A percentile compares a stretch with the other conserved stretches of the same genome.
Conservation (phyloP, 2,797 vertebrate genomes). For the Poeciliopsis paucimaculata region DNA sequence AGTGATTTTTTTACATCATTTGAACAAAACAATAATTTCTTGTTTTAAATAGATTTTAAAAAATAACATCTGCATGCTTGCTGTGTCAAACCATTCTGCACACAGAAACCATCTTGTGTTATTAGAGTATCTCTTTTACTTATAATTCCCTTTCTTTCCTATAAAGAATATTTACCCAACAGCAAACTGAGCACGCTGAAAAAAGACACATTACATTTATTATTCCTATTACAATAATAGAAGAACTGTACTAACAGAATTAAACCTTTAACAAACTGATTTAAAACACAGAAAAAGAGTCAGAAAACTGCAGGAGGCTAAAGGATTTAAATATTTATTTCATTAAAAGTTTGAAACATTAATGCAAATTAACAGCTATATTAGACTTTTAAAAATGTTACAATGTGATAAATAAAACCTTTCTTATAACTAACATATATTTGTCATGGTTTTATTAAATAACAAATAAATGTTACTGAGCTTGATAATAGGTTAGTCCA, state of each 20-base stretch:
- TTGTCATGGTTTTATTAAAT: constrained; percentile 37
- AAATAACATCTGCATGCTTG: background rate
- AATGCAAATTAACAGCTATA: constrained; percentile 75
- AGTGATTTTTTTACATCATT: background rate
- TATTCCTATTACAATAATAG: no score
- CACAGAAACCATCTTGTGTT: background rate
- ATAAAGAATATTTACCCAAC: background rate
- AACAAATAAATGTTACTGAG: constrained; percentile 38
- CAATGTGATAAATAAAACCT: constrained; percentile 63
- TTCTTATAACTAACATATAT: constrained; percentile 61
- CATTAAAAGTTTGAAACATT: constrained; percentile 61
- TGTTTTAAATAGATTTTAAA: background rate
- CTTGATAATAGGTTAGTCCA: constrained; percentile 46
- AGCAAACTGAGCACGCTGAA: background rate
- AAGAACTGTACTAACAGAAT: background rate
- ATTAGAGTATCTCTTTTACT: background rate
- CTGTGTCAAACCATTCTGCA: background rate
- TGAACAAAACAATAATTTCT: background rate
- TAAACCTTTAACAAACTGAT: background rate
- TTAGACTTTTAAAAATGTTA: constrained; percentile 73
- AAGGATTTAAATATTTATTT: constrained; percentile 63
- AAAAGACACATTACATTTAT: background rate
- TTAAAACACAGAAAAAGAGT: constrained; percentile 33
- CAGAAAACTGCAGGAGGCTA: constrained; percentile 38
- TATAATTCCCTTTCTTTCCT: background rate